A percentile compares a stretch with the other conserved stretches of the same genome.
phyloP scores from a whole-genome alignment of 2,797 vertebrate genomes.

The Zalophus californianus region DNA sequence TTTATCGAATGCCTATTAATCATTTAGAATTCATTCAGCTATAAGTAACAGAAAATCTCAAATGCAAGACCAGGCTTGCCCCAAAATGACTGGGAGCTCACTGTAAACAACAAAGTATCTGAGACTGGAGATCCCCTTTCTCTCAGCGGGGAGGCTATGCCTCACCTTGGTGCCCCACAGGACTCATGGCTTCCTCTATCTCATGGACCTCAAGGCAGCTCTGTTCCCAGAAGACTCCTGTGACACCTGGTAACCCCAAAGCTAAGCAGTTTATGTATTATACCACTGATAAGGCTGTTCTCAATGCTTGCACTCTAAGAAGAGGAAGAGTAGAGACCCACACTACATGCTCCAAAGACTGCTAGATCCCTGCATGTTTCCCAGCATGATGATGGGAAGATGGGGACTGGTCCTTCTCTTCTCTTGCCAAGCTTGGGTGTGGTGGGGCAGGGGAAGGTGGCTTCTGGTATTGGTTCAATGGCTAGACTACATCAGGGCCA shows the following conservation, averaged over 20 bases:
- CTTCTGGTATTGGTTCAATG: background rate
- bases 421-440: background rate
- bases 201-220: background rate
- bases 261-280: background rate
- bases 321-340: background rate
- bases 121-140: background rate
- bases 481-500: background rate
- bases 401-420: background rate
- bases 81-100: background rate
- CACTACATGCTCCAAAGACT: background rate
- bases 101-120: background rate
- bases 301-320: background rate
- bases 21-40: background rate
- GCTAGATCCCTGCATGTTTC: background rate
- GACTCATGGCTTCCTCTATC: background rate
- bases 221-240: background rate
- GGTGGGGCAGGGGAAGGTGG: background rate
- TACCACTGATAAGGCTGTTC: background rate
- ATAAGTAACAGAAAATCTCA: constrained; percentile 27
- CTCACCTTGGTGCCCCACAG: fast-evolving
- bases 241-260: background rate
- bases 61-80: background rate
- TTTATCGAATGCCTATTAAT: background rate
- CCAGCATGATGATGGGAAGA: background rate
- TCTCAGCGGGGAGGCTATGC: background rate